phyloP scores from a whole-genome alignment of 2,888 invertebrate genomes.

The Phragmatobia fuliginosa region DNA sequence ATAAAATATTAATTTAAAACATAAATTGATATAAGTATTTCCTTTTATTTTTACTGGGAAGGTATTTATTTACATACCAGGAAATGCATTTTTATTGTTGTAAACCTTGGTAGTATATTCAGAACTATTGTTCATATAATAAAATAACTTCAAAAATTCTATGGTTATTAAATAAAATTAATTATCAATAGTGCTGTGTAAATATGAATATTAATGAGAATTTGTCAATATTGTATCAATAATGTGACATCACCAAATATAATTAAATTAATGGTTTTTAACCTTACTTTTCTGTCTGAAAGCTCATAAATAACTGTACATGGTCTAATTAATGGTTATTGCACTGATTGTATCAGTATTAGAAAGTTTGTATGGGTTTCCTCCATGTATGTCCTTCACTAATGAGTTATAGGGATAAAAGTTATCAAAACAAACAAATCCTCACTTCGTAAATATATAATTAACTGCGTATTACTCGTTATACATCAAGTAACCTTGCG shows the following conservation, averaged over 20 bases:
- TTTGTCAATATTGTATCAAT: background rate
- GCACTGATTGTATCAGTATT: conserved; percentile 29
- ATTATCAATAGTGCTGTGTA: background rate
- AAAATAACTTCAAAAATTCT: background rate
- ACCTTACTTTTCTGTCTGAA: background rate
- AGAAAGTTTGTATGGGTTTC: conserved; percentile 35
- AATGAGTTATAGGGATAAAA: conserved; percentile 31
- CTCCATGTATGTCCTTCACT: conserved; percentile 11
- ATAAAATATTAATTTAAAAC: background rate
- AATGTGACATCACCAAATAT: background rate
- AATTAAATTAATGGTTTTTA: background rate
- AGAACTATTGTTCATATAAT: background rate
- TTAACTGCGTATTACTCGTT: conserved; percentile 72
- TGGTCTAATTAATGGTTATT: conserved; percentile 29
- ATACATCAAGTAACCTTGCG: conserved; percentile 69
- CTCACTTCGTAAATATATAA: conserved; percentile 37
- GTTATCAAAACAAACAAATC: conserved; percentile 47
- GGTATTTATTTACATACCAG: background rate
- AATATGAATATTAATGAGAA: background rate
- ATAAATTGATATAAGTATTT: background rate
- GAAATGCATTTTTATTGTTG: background rate
- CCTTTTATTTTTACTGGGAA: background rate
- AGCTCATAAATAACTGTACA: conserved; percentile 17
- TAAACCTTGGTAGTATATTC: background rate
- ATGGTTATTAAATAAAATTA: background rate